Evolutionary conservation across 2,113 vertebrate genomes (phyloP).

Genomic region (Scomber colias): DNA sequence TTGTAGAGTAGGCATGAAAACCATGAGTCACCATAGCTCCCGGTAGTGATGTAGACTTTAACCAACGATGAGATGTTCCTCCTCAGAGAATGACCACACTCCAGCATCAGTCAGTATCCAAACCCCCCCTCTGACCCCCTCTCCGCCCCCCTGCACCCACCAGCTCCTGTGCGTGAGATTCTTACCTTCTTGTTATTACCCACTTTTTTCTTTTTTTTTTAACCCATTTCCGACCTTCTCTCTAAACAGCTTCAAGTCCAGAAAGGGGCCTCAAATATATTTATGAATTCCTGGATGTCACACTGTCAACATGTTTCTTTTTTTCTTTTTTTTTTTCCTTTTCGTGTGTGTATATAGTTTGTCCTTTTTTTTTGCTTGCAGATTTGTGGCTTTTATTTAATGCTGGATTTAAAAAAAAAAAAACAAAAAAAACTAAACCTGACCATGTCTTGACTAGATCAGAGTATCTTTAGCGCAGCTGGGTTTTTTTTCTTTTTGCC

Average conservation of each 20-base stretch:
- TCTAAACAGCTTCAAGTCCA: constrained; percentile 77
- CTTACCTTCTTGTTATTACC: neutral
- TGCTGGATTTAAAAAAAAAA: constrained; percentile 12
- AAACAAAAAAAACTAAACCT: neutral
- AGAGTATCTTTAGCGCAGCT: constrained; percentile 14
- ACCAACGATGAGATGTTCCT: neutral
- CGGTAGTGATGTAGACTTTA: constrained; percentile 13
- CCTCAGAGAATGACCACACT: constrained; percentile 1
- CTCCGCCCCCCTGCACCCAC: no score
- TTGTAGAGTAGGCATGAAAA: constrained; percentile 61
- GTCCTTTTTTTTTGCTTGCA: constrained; percentile 43
- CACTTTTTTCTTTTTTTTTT: neutral
- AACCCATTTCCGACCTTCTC: constrained; percentile 38
- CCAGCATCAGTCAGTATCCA: neutral
- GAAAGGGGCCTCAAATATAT: constrained; percentile 79
- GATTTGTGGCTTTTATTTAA: constrained; percentile 71
- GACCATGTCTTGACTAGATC: constrained; percentile 11
- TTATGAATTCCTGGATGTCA: constrained; percentile 58
- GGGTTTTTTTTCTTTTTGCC: constrained; percentile 46
- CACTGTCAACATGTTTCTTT: constrained; percentile 50
- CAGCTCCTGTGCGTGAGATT: neutral
- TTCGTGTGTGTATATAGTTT: constrained; percentile 71
- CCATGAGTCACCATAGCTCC: constrained; percentile 7
- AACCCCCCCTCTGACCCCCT: no score
- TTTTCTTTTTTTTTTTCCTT: neutral